Conservation (phyloP, 1,140 invertebrate genomes). For the Meloidogyne floridensis region DNA sequence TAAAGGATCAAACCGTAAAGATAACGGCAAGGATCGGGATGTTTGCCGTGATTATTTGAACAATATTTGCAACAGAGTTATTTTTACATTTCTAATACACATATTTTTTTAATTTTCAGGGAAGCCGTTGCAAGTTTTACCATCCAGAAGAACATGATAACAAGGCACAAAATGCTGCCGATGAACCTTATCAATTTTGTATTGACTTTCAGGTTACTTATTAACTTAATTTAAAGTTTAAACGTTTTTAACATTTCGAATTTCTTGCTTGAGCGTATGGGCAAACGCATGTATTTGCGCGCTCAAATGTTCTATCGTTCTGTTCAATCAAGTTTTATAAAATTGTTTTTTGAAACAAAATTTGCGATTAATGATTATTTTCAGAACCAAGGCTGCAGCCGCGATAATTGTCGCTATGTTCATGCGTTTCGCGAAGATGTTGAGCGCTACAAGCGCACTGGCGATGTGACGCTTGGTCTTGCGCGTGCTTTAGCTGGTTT, state of each 20-base stretch:
- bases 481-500: slow-evolving; percentile 55
- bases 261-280: background rate
- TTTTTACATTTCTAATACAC: background rate
- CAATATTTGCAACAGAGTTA: slow-evolving; percentile 73
- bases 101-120: slow-evolving; percentile 66
- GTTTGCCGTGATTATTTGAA: slow-evolving; percentile 72
- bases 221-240: slow-evolving; percentile 28
- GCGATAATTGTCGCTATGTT: slow-evolving; percentile 62
- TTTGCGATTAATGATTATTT: slow-evolving; percentile 35
- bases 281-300: background rate
- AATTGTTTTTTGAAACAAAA: background rate
- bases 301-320: background rate
- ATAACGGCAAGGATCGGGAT: slow-evolving; percentile 48
- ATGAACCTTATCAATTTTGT: slow-evolving; percentile 61
- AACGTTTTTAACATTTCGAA: slow-evolving; percentile 8
- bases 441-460: slow-evolving; percentile 56
- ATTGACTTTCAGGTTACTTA: slow-evolving; percentile 59
- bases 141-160: slow-evolving; percentile 70
- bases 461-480: slow-evolving; percentile 54
- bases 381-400: slow-evolving; percentile 60
- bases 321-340: background rate
- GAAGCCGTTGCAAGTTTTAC: slow-evolving; percentile 77
- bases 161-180: slow-evolving; percentile 55
- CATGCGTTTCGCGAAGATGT: slow-evolving; percentile 59
- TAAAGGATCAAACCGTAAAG: background rate